phyloP scores from a whole-genome alignment of 2,797 vertebrate species.

The Lutjanus campechanus region DNA sequence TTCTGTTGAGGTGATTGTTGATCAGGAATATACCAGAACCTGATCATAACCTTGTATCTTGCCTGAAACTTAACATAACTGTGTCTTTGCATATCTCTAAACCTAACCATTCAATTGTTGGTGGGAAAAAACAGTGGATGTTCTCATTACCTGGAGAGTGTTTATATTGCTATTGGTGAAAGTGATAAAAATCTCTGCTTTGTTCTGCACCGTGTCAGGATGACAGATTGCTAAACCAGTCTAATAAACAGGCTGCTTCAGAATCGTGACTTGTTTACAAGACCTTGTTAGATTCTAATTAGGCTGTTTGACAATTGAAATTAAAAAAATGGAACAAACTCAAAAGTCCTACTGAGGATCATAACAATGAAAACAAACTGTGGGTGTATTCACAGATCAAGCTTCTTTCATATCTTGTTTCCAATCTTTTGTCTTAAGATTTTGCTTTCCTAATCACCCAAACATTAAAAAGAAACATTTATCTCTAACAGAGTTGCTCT shows the following conservation, averaged over 20 bases:
- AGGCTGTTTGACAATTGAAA: neutral
- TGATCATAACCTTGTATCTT: neutral
- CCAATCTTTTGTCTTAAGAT: neutral
- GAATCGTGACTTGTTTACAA: neutral
- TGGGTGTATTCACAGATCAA: neutral
- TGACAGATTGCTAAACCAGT: neutral
- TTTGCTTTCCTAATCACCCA: neutral
- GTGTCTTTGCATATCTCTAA: neutral
- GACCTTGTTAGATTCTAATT: slow-evolving; percentile 1
- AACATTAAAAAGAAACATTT: neutral
- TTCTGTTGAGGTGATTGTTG: neutral
- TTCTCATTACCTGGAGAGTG: neutral
- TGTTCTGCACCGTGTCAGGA: slow-evolving; percentile 7
- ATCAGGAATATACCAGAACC: neutral
- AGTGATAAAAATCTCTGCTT: neutral
- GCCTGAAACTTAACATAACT: neutral
- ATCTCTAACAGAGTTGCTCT: slow-evolving; percentile 9
- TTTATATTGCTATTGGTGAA: neutral
- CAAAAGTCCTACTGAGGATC: neutral
- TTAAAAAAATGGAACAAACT: neutral
- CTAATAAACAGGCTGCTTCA: slow-evolving; percentile 17
- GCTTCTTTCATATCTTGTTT: neutral
- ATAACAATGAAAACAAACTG: neutral
- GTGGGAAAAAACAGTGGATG: neutral
- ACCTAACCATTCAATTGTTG: neutral